Evolutionary conservation across 2,797 vertebrate genomes (phyloP).

Genomic region (Prionace glauca): DNA sequence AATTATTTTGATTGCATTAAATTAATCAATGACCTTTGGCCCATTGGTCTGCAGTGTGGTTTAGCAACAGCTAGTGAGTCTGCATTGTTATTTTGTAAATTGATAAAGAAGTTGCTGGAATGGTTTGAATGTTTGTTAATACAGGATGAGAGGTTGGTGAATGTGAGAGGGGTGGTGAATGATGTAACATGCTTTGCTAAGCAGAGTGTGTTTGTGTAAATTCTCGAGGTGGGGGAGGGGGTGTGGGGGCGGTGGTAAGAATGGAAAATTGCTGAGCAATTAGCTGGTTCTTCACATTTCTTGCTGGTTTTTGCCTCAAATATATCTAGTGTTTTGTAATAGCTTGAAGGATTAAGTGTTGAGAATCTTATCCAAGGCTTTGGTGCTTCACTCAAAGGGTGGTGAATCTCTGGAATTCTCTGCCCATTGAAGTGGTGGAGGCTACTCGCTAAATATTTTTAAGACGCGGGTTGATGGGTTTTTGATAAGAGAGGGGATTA

Average conservation of each 20-base stretch:
- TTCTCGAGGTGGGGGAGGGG: background rate
- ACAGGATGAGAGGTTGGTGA: background rate
- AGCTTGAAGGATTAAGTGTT: background rate
- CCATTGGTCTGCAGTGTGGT: background rate
- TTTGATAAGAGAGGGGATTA: no score
- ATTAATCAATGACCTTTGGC: background rate
- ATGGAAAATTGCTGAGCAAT: background rate
- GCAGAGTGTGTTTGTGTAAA: background rate
- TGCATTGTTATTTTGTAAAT: background rate
- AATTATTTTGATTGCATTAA: background rate
- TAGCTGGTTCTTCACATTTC: background rate
- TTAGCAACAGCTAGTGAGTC: background rate
- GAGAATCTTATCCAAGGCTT: background rate
- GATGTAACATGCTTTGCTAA: background rate
- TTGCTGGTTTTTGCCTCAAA: background rate
- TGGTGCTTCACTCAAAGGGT: no score
- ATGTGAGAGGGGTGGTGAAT: background rate
- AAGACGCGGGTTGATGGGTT: no score
- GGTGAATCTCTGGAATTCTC: no score
- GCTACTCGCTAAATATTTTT: no score
- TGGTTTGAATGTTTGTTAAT: background rate
- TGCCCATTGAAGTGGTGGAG: no score
- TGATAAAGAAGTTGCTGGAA: background rate
- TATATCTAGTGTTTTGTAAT: background rate
- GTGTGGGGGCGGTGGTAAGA: background rate